phyloP scores from a whole-genome alignment of 2,888 invertebrate species.

The Platynereis dumerilii region DNA sequence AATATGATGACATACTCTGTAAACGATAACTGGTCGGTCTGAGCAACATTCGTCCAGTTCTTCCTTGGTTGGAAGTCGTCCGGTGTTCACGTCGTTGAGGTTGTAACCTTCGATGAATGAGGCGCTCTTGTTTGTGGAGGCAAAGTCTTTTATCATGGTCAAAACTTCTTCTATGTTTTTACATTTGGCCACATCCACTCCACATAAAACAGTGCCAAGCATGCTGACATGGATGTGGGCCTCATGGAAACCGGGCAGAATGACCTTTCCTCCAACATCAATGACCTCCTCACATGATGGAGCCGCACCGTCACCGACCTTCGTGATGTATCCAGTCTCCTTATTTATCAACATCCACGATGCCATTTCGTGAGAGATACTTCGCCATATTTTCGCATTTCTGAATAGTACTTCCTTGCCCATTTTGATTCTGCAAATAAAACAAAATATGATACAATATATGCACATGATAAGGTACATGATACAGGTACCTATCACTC shows the following conservation, averaged over 20 bases:
- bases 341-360: not conserved
- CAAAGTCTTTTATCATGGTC: not conserved
- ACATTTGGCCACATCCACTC: slow-evolving; percentile 19
- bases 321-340: not conserved
- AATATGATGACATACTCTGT: slow-evolving; percentile 32
- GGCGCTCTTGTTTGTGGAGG: slow-evolving; percentile 6
- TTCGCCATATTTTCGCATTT: slow-evolving; percentile 1
- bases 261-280: slow-evolving; percentile 12
- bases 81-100: slow-evolving; percentile 36
- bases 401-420: not conserved
- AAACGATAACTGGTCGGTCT: slow-evolving; percentile 33
- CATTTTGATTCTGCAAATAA: not conserved
- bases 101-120: slow-evolving; percentile 27
- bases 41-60: slow-evolving; percentile 36
- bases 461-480: too few relatives aligned
- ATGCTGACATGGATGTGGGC: slow-evolving; percentile 35
- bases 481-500: too few relatives aligned
- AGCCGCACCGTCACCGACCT: slow-evolving; percentile 2
- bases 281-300: slow-evolving; percentile 5
- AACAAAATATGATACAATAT: too few relatives aligned
- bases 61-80: slow-evolving; percentile 32
- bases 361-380: not conserved
- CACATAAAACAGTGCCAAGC: slow-evolving; percentile 11
- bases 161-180: not conserved
- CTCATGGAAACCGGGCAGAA: slow-evolving; percentile 38